Conservation (phyloP, 2,888 invertebrate species). For the Melanostoma mellinum region DNA sequence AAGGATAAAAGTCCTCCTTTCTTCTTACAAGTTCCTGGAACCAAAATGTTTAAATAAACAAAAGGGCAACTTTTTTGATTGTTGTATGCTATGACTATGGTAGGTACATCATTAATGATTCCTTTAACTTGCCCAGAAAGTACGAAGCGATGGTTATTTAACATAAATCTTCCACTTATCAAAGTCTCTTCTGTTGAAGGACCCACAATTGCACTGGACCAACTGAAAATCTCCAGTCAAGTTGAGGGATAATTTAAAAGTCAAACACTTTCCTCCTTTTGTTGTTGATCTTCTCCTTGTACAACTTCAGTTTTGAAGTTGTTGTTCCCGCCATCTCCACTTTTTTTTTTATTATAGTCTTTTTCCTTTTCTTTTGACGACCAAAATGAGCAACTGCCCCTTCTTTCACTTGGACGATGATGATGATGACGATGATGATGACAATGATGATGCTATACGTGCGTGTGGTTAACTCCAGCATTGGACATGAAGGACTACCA, state of each 20-base stretch:
- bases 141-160: constrained; percentile 28
- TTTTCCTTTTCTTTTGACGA: background rate
- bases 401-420: background rate
- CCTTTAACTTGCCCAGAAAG: background rate
- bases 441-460: constrained; percentile 33
- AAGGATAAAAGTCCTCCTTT: constrained; percentile 3
- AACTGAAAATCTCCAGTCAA: constrained; percentile 52
- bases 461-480: constrained; percentile 62
- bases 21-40: background rate
- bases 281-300: constrained; percentile 46
- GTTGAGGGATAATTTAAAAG: constrained; percentile 74
- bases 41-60: background rate
- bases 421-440: constrained; percentile 2
- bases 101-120: constrained; percentile 27
- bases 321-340: constrained; percentile 17
- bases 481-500: constrained; percentile 25
- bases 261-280: constrained; percentile 73
- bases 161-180: constrained; percentile 48
- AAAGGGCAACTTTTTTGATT: constrained; percentile 14
- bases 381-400: constrained; percentile 35
- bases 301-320: constrained; percentile 39
- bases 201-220: constrained; percentile 17
- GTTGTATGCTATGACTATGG: background rate
- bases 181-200: constrained; percentile 27
- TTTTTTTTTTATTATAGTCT: constrained; percentile 2